These are phyloP conservation scores for Phanerotoma sp. DNA, from an alignment of 2,888 invertebrate genomes.

Conservation along the genomic window DNA sequence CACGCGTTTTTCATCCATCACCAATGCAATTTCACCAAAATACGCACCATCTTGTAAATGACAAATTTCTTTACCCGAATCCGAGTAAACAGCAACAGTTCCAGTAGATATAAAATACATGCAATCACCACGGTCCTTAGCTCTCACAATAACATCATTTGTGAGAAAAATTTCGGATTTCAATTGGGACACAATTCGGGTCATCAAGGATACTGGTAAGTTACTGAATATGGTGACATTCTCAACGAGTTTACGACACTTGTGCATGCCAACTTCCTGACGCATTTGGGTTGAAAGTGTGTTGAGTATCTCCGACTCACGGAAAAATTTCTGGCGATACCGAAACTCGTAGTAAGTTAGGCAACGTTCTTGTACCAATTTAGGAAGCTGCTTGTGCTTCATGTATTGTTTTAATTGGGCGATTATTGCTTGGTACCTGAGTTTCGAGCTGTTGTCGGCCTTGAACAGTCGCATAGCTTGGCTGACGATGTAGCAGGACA, in stretches of 20 bases:
- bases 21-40: slow-evolving; percentile 57
- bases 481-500: slow-evolving; percentile 42
- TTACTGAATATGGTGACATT: slow-evolving; percentile 62
- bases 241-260: slow-evolving; percentile 61
- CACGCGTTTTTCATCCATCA: slow-evolving; percentile 53
- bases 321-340: slow-evolving; percentile 47
- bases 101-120: slow-evolving; percentile 65
- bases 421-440: slow-evolving; percentile 46
- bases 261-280: slow-evolving; percentile 61
- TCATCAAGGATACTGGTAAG: slow-evolving; percentile 58
- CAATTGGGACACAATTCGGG: slow-evolving; percentile 59
- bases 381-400: slow-evolving; percentile 48
- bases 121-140: slow-evolving; percentile 59
- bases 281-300: slow-evolving; percentile 49
- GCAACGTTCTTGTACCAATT: slow-evolving; percentile 43
- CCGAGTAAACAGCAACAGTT: slow-evolving; percentile 61
- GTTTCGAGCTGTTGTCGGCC: slow-evolving; percentile 44
- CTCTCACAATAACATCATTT: slow-evolving; percentile 61
- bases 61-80: slow-evolving; percentile 56
- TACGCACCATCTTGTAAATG: slow-evolving; percentile 57
- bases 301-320: slow-evolving; percentile 47
- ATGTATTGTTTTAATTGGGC: slow-evolving; percentile 50
- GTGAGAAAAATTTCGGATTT: slow-evolving; percentile 60
- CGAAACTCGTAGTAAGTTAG: slow-evolving; percentile 50
- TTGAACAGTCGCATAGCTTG: slow-evolving; percentile 46